Percentiles rank a stretch among this genome's conserved stretches.
Conservation (phyloP, 2,113 vertebrate species). For the Malurus alboscapulatus region DNA sequence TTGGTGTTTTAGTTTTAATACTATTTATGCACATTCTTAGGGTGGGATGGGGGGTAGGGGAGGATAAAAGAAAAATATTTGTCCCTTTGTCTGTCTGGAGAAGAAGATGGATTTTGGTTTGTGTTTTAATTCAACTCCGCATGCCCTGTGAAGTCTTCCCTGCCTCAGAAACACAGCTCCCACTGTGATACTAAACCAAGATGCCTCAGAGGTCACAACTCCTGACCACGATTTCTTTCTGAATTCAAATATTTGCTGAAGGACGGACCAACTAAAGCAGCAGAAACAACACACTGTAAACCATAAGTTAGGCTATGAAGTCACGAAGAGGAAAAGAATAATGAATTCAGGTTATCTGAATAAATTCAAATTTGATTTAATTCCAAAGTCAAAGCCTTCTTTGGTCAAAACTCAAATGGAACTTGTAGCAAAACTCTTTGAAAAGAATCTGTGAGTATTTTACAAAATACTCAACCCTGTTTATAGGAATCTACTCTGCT, state of each 20-base stretch:
- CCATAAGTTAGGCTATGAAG: neutral
- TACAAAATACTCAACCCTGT: neutral
- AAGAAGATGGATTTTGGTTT: neutral
- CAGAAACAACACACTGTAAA: neutral
- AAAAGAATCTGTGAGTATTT: neutral
- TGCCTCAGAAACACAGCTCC: neutral
- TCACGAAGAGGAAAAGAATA: neutral
- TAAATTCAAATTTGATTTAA: neutral
- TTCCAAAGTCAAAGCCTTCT: neutral
- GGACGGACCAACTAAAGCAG: neutral
- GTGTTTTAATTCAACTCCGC: neutral
- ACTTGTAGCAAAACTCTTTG: neutral
- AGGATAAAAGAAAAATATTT: neutral
- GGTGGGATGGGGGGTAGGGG: accelerated
- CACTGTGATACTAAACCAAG: neutral
- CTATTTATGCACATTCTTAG: neutral
- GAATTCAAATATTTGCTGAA: neutral
- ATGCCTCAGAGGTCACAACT: neutral
- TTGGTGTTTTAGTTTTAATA: neutral
- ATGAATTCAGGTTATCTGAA: neutral
- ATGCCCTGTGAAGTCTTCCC: neutral
- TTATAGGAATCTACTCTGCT: neutral
- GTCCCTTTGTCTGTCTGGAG: neutral
- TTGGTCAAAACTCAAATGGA: neutral
- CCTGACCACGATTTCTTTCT: neutral